Evolutionary conservation across 2,888 invertebrate species (phyloP).

Genomic region (Gastracanthus pulcherrimus): DNA sequence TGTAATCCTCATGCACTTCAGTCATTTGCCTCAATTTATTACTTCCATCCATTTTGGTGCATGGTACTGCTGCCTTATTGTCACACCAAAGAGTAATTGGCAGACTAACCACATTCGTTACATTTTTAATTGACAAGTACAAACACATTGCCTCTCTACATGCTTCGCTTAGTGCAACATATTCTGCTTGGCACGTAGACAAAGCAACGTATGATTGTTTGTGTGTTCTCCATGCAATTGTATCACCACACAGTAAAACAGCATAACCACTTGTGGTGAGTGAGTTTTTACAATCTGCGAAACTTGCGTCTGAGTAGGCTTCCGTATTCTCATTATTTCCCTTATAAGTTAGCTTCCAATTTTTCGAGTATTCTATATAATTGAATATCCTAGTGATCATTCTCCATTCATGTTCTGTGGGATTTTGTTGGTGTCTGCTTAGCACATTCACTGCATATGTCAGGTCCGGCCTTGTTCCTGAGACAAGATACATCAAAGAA

Average conservation of each 20-base stretch:
- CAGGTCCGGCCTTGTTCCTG: too few species aligned
- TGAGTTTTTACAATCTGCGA: background rate
- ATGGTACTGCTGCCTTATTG: background rate
- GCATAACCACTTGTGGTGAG: background rate
- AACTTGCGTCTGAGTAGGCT: background rate
- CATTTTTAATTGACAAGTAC: background rate
- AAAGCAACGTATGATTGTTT: background rate
- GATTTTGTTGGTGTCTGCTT: too few species aligned
- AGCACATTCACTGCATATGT: too few species aligned
- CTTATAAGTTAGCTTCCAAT: too few species aligned
- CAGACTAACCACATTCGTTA: too few species aligned
- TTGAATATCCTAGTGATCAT: too few species aligned
- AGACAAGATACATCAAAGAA: too few species aligned
- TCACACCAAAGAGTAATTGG: background rate
- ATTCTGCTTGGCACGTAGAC: background rate
- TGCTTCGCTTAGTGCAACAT: background rate
- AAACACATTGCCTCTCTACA: background rate
- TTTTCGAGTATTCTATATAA: too few species aligned
- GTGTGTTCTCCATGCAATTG: background rate
- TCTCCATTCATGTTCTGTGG: too few species aligned
- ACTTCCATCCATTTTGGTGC: background rate
- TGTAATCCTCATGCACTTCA: too few species aligned
- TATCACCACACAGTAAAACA: background rate
- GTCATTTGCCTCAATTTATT: background rate
- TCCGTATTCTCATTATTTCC: too few species aligned